These are phyloP conservation scores for Bettongia penicillata DNA, from an alignment of 2,113 vertebrate species.

Conservation along the genomic window DNA sequence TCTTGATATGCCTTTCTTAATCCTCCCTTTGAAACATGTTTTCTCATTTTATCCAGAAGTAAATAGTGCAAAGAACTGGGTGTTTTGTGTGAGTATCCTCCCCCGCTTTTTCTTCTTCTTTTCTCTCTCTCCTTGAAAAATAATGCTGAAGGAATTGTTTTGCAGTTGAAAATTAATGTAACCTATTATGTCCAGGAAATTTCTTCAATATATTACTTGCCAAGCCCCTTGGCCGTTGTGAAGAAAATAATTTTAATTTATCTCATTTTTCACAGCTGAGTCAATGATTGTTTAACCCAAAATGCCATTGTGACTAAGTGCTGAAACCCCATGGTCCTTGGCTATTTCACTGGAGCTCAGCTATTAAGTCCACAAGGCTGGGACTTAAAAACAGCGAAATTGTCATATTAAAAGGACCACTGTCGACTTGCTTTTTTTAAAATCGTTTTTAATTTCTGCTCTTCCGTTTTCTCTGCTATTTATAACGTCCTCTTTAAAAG, in stretches of 20 bases:
- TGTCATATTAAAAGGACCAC: slow-evolving; percentile 68
- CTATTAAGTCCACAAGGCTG: slow-evolving; percentile 75
- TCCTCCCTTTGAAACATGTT: slow-evolving; percentile 75
- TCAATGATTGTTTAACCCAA: slow-evolving; percentile 88
- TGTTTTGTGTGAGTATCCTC: not conserved
- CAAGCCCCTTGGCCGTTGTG: slow-evolving; percentile 80
- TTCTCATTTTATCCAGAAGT: slow-evolving; percentile 79
- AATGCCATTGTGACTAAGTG: slow-evolving; percentile 85
- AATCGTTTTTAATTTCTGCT: slow-evolving; percentile 80
- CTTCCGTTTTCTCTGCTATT: slow-evolving; percentile 74
- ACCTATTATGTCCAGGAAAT: slow-evolving; percentile 87
- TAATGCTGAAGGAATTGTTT: slow-evolving; percentile 86
- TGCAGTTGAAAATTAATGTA: slow-evolving; percentile 88
- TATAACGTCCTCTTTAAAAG: slow-evolving; percentile 78
- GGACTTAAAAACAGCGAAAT: slow-evolving; percentile 71
- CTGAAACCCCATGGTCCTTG: slow-evolving; percentile 79
- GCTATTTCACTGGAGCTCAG: slow-evolving; percentile 78
- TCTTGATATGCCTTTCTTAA: slow-evolving; percentile 75
- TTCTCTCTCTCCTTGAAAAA: slow-evolving; percentile 81
- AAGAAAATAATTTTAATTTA: slow-evolving; percentile 90
- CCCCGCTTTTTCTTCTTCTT: slow-evolving; percentile 35
- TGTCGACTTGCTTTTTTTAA: slow-evolving; percentile 75
- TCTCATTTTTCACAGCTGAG: slow-evolving; percentile 88
- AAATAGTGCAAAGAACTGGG: slow-evolving; percentile 76
- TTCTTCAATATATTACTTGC: slow-evolving; percentile 88